Conservation (phyloP, 2,113 vertebrate species). For the Hyperopisus bebe region DNA sequence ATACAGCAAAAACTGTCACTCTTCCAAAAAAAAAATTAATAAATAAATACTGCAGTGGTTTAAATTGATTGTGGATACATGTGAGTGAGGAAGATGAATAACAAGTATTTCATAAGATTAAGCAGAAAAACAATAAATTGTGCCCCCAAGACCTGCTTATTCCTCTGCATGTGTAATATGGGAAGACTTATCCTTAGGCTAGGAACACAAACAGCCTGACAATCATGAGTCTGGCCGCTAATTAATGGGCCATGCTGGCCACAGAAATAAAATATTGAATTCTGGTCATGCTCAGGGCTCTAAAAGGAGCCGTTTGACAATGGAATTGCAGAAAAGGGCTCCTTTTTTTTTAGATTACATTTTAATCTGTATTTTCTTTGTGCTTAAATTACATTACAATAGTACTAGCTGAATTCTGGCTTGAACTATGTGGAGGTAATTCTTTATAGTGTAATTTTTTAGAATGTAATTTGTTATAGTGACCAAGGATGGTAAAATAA, state of each 20-base stretch:
- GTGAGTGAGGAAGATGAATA: slow-evolving; percentile 13
- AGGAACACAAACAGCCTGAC: slow-evolving; percentile 25
- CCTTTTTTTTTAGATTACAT: slow-evolving; percentile 9
- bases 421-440: not conserved
- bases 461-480: not conserved
- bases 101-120: slow-evolving; percentile 6
- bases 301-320: slow-evolving; percentile 14
- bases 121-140: slow-evolving; percentile 4
- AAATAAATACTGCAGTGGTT: not conserved
- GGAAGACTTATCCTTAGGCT: not conserved
- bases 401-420: not conserved
- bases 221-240: slow-evolving; percentile 19
- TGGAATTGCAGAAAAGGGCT: slow-evolving; percentile 9
- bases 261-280: slow-evolving; percentile 28
- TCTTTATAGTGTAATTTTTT: not conserved
- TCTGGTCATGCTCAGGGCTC: slow-evolving; percentile 25
- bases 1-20: slow-evolving; percentile 1
- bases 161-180: not conserved
- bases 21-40: not conserved
- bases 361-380: not conserved
- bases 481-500: not conserved
- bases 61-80: slow-evolving; percentile 1
- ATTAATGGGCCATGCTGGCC: slow-evolving; percentile 19
- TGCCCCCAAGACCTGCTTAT: not conserved
- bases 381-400: not conserved